These are phyloP conservation scores for Pithys albifrons DNA, from an alignment of 2,113 vertebrate species.

Conservation along the genomic window DNA sequence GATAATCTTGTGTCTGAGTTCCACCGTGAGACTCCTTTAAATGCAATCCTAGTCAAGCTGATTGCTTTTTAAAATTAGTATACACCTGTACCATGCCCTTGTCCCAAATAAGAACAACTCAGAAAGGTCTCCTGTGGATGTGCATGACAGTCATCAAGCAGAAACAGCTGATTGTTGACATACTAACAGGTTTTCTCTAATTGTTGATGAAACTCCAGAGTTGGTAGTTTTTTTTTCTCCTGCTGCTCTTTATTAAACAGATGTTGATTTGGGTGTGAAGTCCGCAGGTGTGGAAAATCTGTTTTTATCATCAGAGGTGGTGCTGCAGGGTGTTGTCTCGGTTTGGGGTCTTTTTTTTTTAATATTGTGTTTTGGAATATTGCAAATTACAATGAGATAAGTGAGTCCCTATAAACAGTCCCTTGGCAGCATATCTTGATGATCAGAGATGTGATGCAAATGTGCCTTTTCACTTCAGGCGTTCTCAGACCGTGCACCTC, in stretches of 20 bases:
- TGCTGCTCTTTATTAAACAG: neutral
- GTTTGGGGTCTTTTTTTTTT: neutral
- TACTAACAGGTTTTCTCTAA: neutral
- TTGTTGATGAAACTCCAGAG: neutral
- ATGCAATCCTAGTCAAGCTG: neutral
- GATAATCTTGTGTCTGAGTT: neutral
- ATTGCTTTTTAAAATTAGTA: neutral
- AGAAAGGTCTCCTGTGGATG: neutral
- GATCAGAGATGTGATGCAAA: neutral
- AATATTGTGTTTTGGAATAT: neutral
- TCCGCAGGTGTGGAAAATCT: neutral
- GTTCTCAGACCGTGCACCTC: neutral
- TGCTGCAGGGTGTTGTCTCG: neutral
- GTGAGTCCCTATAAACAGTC: neutral
- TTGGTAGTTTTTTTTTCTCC: neutral
- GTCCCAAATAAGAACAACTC: neutral
- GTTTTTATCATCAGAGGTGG: neutral
- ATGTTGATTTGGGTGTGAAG: neutral
- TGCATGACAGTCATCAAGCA: neutral
- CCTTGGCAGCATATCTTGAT: neutral
- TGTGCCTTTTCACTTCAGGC: neutral
- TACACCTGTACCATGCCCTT: neutral
- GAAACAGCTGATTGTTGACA: neutral
- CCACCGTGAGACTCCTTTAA: neutral
- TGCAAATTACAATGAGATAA: neutral